Evolutionary conservation across 2,797 vertebrate species (phyloP), one percentile per base, ranked within the genome.

Genomic region (Echiichthys vipera): DNA sequence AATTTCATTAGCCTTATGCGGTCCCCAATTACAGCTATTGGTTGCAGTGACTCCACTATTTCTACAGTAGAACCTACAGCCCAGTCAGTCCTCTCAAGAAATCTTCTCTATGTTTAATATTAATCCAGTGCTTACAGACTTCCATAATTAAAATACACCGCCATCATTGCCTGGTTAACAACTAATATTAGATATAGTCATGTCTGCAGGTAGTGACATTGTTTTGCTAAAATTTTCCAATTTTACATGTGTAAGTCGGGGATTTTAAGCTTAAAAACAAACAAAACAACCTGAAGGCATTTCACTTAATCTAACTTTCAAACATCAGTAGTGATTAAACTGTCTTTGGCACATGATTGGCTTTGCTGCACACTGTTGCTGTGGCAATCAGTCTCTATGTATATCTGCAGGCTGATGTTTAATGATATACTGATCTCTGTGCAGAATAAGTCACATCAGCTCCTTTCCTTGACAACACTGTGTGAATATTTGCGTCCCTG

Each of bases 1-100:
- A 65, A 32, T 59, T 77, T 76, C 79, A 85, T 90, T 81, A 83
- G 82, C 62, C 46, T 40, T 59, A 49, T 79, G 78, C 11, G 39
- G 15, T 39, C 62, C 58, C 54, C 32, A 43, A 12, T 69, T 64
- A 78, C 62, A 70, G 43, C 73, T 58, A 34, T 56, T 67, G 54
- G 45, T 62, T 69, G 74, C 55, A 71, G 69, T 50, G 61, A 42
- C 25, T 61, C 63, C 47, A 53, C 14, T 63, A 17, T 34, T 45
- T 30, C 30, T 54, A 27, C 57, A 57, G 65, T 30, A 46, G 46
- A 61, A 50, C 40, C 30, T 11, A 1, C 25, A 54, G 61, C 40
- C 36, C 18, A 22, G 18, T 12, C 5, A 9, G 5, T 10, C 5
- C 5, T 0, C 55, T 51, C 17, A 47, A 32, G 5, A 27, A 20